Evolutionary conservation across 2,888 invertebrate species (phyloP), one percentile per base, ranked within the genome.

Genomic region (Noctua janthe): DNA sequence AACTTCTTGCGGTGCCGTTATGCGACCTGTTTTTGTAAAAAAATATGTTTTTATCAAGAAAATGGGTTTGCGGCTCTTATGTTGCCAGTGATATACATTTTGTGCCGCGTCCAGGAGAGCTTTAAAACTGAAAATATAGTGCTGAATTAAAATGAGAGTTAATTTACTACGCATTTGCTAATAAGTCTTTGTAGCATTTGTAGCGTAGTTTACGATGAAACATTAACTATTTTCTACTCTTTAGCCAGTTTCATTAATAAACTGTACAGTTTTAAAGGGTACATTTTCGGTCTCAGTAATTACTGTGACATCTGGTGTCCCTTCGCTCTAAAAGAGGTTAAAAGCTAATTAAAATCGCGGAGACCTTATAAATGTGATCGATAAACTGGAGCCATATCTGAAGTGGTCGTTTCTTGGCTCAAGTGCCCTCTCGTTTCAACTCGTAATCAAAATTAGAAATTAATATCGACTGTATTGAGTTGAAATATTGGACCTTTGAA

Each of bases 401-500:
- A 85, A 90, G 87, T 85, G 87, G 78, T 78, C 85, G 84, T 87
- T 81, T 80, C 85, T 81, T 81, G 64, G 71, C 49, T 69, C 66
- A 71, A 85, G 88, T 72, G 70, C 88, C 83, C 89, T 88, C 81
- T 83, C 85, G 81, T 81, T 85, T 80, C 78, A 77, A 87, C 77
- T 85, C 80, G 83, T 88, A 84, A 90, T 91, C 85, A 86, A 88
- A 87, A 88, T 91, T 87, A 80, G 88, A 87, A 91, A 91, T 91
- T 90, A 90, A 90, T 90, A 91, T 85, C 74, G 88, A 88, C 83
- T 83, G 87, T 88, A 90, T 90, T 84, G 81, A 85, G 76, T 76
- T 86, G 82, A 84, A 89, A 90, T 90, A 87, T 91, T 83, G 78
- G 80, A 84, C 87, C 85, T 87, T 85, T 84, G 78, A 88, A 90